These are phyloP conservation scores for Rhabdophis nuchalis DNA, from an alignment of 2,797 vertebrate genomes.

Conservation along the genomic window DNA sequence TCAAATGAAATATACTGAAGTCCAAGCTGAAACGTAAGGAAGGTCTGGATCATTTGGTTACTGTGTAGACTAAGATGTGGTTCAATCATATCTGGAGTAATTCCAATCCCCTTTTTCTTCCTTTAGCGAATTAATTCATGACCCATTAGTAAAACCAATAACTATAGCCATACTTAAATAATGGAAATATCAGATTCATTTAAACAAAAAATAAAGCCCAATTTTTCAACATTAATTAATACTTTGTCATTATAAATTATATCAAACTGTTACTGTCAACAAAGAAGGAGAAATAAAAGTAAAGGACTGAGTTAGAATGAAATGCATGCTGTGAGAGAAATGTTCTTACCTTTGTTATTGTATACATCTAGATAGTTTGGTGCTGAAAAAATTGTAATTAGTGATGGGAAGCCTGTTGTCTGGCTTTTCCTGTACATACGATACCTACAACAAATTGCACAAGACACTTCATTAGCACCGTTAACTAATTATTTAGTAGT, in stretches of 20 bases:
- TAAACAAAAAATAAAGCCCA: neutral
- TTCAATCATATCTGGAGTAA: neutral
- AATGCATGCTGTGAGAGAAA: neutral
- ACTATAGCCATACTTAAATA: neutral
- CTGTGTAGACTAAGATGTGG: neutral
- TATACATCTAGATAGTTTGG: conserved; percentile 99
- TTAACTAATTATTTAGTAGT: neutral
- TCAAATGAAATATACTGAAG: neutral
- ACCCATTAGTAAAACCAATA: neutral
- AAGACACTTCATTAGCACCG: conserved; percentile 35
- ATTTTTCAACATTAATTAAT: neutral
- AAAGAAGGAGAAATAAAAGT: neutral
- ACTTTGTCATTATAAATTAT: conserved; percentile 20
- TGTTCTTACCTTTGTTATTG: conserved; percentile 96
- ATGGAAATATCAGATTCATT: neutral
- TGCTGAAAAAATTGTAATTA: conserved; percentile 99
- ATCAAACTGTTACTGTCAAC: conserved; percentile 10
- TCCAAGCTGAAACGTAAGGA: neutral
- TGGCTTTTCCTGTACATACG: conserved; percentile 99
- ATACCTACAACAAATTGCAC: conserved; percentile 75
- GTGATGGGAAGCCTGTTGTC: conserved; percentile 97
- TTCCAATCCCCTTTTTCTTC: neutral
- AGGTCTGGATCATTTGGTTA: neutral
- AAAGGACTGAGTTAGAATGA: neutral
- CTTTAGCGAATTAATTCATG: neutral